phyloP scores from a whole-genome alignment of 2,113 vertebrate genomes.

The Micronycteris hirsuta region DNA sequence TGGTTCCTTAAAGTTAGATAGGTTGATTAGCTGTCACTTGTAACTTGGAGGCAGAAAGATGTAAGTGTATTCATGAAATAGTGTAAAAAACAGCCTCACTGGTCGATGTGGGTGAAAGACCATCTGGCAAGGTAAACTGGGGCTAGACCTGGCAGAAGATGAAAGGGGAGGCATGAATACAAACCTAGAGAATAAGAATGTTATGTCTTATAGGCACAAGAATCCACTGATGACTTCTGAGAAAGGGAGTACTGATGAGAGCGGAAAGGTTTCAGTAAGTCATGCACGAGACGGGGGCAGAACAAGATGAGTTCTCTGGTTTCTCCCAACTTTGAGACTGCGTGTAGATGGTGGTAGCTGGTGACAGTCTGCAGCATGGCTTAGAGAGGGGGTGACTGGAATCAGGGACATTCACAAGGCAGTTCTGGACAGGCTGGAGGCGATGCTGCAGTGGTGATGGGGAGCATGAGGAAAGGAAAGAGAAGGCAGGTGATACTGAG shows the following conservation, averaged over 20 bases:
- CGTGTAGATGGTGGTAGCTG: neutral
- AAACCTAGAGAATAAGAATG: neutral
- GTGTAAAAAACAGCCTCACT: neutral
- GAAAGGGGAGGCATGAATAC: neutral
- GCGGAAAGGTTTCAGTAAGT: neutral
- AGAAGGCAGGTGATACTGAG: neutral
- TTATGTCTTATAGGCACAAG: neutral
- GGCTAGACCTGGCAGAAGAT: neutral
- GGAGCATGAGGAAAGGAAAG: neutral
- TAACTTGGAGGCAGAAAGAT: neutral
- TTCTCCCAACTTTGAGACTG: neutral
- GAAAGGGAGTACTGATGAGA: neutral
- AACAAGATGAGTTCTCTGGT: neutral
- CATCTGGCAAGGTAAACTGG: neutral
- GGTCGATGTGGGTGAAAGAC: neutral
- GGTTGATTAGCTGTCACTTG: neutral
- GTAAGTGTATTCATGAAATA: neutral
- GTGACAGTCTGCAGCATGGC: neutral
- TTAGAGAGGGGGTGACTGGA: neutral
- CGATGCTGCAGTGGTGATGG: neutral
- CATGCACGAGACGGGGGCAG: neutral
- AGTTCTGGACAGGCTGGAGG: neutral
- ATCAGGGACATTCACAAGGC: neutral
- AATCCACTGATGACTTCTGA: neutral
- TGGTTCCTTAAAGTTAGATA: neutral